Evolutionary conservation across 2,113 vertebrate species (phyloP), one percentile per base, ranked within the genome.

Genomic region (Zapornia atra): DNA sequence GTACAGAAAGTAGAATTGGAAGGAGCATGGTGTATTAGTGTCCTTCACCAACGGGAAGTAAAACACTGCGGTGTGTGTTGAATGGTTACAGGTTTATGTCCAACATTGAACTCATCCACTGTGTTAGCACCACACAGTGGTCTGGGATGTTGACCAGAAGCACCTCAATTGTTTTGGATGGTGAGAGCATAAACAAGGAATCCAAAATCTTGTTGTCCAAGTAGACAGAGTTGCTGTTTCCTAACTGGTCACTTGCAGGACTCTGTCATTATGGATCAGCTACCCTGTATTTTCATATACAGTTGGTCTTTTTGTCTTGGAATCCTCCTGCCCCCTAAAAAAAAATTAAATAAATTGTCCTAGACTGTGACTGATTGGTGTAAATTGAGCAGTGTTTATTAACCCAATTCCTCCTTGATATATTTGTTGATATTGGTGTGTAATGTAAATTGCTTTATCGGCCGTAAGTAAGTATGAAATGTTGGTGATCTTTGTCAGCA

Each of bases 381-480:
- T 77, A 82, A 48, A 1, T 0, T 33, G 40, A 53, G 34, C 36
- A 6, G 36, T 44, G 15, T 26, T 57, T 44, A 61, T 6, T 21
- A 77, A 9, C 9, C 2, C 4, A 51, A 33, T 31, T 20, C 8
- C 80, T 69, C 12, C 13, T 88, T 19, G 9, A 2, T 38, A 12
- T 2, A 4, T 4, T 44, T 33, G 4, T 51, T 60, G 33, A 10
- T 91, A 20, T 2, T n/a, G 24, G 5, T 68, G 44, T 31, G 15
- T 4, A 12, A 5, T 26, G 7, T 6, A 36, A 17, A 40, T 63
- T 19, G 16, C 2, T 29, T 36, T 66, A 38, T 53, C 68, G 31
- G 9, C 25, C 0, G 0, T 4, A 19, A 56, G 12, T 59, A 9
- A 9, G 34, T 20, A 9, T 5, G 5, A 26, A 2, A 7, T 0